Evolutionary conservation across 1,140 invertebrate species (phyloP).

Genomic region (Heliconius eleuchia): DNA sequence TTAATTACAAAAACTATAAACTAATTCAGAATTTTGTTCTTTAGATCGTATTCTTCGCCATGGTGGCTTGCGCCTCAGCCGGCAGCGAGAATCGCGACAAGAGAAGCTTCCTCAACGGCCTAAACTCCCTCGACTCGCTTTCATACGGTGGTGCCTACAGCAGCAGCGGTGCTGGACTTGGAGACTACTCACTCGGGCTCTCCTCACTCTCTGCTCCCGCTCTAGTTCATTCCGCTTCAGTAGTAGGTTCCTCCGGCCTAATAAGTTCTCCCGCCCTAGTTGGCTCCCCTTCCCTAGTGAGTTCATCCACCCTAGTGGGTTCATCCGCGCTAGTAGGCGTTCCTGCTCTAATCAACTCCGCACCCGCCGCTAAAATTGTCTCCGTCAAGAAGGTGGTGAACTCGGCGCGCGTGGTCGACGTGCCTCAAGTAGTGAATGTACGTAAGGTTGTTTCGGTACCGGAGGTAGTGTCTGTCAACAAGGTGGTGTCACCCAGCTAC

Average conservation of each 20-base stretch:
- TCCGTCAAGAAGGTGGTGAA: constrained; percentile 54
- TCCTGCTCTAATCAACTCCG: constrained; percentile 28
- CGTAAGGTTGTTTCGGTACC: constrained; percentile 57
- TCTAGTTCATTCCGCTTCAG: not conserved
- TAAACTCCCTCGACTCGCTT: not conserved
- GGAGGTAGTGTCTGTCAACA: constrained; percentile 58
- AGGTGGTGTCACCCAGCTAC: constrained; percentile 49
- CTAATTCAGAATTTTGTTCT: not conserved
- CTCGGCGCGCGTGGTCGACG: constrained; percentile 47
- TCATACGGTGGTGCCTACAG: constrained; percentile 33
- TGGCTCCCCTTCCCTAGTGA: not conserved
- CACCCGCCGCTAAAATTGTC: constrained; percentile 45
- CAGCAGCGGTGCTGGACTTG: constrained; percentile 27
- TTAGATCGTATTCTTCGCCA: not conserved
- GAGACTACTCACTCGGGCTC: constrained; percentile 30
- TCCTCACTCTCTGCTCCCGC: constrained; percentile 22
- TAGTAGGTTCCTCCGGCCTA: not conserved
- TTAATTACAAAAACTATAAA: not conserved
- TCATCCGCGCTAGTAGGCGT: constrained; percentile 6
- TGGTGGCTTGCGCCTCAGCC: constrained; percentile 15
- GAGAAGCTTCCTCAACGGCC: constrained; percentile 13
- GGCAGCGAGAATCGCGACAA: not conserved
- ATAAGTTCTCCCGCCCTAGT: not conserved
- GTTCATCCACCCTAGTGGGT: too few relatives aligned
- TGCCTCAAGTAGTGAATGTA: constrained; percentile 53